phyloP scores from a whole-genome alignment of 2,113 vertebrate genomes.

The Pterocles gutturalis region DNA sequence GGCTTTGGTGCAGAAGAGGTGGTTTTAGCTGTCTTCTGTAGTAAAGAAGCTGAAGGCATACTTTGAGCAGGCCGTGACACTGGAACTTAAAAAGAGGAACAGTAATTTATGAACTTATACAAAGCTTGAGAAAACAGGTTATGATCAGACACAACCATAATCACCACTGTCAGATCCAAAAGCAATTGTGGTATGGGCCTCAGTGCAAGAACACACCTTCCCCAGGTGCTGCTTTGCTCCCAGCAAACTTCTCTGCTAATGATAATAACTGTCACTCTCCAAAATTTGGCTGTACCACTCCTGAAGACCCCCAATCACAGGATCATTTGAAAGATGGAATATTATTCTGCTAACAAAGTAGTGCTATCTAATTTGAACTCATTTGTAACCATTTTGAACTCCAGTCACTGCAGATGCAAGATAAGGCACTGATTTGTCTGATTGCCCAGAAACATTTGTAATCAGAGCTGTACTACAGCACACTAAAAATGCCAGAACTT shows the following conservation, averaged over 20 bases:
- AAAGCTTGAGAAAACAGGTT: not conserved
- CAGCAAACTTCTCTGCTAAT: not conserved
- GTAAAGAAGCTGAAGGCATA: slow-evolving; percentile 37
- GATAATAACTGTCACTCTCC: not conserved
- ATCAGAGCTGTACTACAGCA: not conserved
- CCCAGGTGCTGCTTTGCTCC: not conserved
- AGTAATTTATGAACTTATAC: not conserved
- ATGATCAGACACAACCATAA: not conserved
- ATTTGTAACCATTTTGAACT: not conserved
- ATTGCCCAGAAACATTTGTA: not conserved
- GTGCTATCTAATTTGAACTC: not conserved
- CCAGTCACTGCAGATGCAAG: not conserved
- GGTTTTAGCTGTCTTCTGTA: slow-evolving; percentile 80
- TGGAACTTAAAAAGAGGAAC: slow-evolving; percentile 5
- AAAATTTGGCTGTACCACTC: not conserved
- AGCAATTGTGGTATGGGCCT: not conserved
- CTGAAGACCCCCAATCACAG: not conserved
- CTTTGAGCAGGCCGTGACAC: slow-evolving; percentile 74
- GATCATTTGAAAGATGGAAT: not conserved
- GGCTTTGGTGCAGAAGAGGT: slow-evolving; percentile 68
- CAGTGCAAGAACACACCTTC: not conserved
- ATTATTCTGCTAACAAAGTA: not conserved
- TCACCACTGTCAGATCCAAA: not conserved
- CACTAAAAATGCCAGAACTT: not conserved
- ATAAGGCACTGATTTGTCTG: not conserved